Conservation (phyloP, 2,888 invertebrate genomes). For the Ceriagrion tenellum region DNA sequence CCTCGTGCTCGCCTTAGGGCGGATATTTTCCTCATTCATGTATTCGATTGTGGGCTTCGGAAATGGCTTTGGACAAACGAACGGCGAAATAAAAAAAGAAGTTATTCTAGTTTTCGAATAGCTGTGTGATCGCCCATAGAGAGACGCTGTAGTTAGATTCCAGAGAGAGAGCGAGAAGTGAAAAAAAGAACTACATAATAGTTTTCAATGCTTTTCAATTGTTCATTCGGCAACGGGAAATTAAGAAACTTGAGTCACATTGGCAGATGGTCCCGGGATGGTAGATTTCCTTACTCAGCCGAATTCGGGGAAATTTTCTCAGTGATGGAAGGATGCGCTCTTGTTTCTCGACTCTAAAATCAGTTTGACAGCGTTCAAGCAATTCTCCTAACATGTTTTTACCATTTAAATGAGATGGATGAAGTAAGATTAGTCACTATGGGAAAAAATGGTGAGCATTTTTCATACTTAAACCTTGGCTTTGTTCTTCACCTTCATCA, state of each 20-base stretch:
- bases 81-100: conserved; percentile 2
- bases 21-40: conserved; percentile 26
- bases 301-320: neutral
- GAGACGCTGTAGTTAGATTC: neutral
- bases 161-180: neutral
- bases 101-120: neutral
- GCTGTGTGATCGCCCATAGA: neutral
- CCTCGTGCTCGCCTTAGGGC: conserved; percentile 22
- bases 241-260: neutral
- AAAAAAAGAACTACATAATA: neutral
- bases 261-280: neutral
- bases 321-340: neutral
- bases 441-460: too few species aligned
- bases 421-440: too few species aligned
- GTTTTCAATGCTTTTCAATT: conserved; percentile 2
- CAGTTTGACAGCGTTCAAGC: too few species aligned
- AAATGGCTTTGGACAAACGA: neutral
- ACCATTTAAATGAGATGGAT: too few species aligned
- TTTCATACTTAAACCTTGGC: too few species aligned
- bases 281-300: neutral
- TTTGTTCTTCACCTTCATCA: too few species aligned
- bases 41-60: conserved; percentile 34
- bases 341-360: too few species aligned
- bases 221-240: neutral
- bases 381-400: too few species aligned